Evolutionary conservation across 2,113 vertebrate genomes (phyloP), one percentile per base, ranked within the genome.

Genomic region (Amazona guildingii): DNA sequence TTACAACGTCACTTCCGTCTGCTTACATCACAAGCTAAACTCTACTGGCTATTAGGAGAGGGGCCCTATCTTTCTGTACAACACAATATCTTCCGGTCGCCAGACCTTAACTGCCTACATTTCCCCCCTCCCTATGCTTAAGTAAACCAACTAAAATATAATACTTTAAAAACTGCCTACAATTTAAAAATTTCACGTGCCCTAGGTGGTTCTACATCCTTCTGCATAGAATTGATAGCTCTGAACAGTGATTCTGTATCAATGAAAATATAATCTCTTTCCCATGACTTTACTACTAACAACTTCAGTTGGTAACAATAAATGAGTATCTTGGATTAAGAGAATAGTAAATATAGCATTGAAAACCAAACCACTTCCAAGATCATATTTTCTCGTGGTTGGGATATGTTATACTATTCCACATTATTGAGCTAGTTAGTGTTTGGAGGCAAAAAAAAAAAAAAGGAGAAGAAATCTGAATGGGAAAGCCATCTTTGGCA

Each of bases 361-460:
- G 68, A 86, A 94, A 95, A 94, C 20, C 62, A 96, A 97, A 96
- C 81, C 23, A 79, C 67, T 97, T 97, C 92, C 96, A 97, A 97
- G 77, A 96, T 90, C 55, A 46, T 73, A 39, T 94, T 97, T 97
- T 85, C 46, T 78, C n/a, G 29, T 88, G 79, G 57, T 82, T 84
- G 77, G 69, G 80, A 51, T 64, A 73, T 4, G 2, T 77, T 70
- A 82, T n/a, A 52, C 23, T 86, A 63, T 86, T 86, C 35, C 70
- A 78, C 9, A 63, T 72, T 92, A 72, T 78, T 94, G 81, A 86
- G 72, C 23, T 95, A 76, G 52, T 95, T 91, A 94, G 68, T 46
- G 43, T 73, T 93, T 88, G 39, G 74, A 96, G 72, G 78, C 52
- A 24, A 43, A 82, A 93, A 89, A 39, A 83, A 74, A 61, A 43